Evolutionary conservation across 2,888 invertebrate genomes (phyloP).

Genomic region (Rhagophthalmus giganteus): DNA sequence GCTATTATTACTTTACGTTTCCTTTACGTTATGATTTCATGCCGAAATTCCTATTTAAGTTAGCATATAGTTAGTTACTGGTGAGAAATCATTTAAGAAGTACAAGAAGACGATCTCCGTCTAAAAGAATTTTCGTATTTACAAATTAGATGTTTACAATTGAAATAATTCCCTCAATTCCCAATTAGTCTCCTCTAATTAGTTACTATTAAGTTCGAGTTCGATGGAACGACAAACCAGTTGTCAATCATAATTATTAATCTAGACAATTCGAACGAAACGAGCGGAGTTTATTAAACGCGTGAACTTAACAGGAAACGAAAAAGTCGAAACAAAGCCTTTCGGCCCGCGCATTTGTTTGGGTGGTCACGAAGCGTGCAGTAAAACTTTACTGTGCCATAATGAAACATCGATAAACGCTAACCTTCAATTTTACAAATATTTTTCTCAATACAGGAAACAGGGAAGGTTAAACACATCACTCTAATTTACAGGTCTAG

Average conservation of each 20-base stretch:
- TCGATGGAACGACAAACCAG: background rate
- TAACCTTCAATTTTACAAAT: constrained; percentile 28
- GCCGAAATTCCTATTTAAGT: too few species aligned
- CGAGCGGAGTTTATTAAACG: background rate
- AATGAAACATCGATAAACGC: constrained; percentile 19
- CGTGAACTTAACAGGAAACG: background rate
- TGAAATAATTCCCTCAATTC: background rate
- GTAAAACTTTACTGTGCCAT: constrained; percentile 8
- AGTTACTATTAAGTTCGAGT: background rate
- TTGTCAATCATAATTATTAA: background rate
- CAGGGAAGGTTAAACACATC: constrained; percentile 30
- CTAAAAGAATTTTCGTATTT: too few species aligned
- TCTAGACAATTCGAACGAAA: background rate
- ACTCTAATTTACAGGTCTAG: constrained; percentile 29
- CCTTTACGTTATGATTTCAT: too few species aligned
- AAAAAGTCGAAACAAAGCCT: too few species aligned
- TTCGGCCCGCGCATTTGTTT: too few species aligned
- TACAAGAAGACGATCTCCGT: too few species aligned
- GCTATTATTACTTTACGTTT: too few species aligned
- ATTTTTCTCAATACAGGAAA: constrained; percentile 31
- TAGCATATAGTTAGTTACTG: too few species aligned
- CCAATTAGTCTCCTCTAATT: too few species aligned
- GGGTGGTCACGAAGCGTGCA: constrained; percentile 14
- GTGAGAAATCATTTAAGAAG: too few species aligned
- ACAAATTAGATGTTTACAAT: too few species aligned